These are phyloP conservation scores for Platynereis dumerilii DNA, from an alignment of 2,888 invertebrate species.

Conservation along the genomic window DNA sequence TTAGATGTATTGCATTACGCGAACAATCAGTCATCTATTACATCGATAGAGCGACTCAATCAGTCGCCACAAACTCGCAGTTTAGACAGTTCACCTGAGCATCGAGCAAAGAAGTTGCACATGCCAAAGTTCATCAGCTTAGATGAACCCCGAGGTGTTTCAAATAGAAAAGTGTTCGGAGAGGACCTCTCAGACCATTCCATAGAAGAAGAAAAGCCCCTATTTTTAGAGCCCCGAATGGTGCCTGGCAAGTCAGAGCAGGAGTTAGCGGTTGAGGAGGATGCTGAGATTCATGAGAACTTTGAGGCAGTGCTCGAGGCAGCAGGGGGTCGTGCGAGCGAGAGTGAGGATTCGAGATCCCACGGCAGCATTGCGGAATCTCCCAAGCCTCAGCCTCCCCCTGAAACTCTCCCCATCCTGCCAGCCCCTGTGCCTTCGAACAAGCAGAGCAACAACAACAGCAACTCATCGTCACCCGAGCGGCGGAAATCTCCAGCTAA, in stretches of 20 bases:
- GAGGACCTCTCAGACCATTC: background rate
- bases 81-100: conserved; percentile 32
- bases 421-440: too few relatives aligned
- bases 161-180: conserved; percentile 22
- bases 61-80: conserved; percentile 22
- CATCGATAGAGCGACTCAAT: conserved; percentile 28
- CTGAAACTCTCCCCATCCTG: background rate
- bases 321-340: background rate
- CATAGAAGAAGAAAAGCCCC: background rate
- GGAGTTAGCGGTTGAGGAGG: conserved; percentile 2
- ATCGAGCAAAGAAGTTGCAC: conserved; percentile 16
- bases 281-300: background rate
- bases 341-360: background rate
- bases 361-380: background rate
- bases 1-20: conserved; percentile 78
- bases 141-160: conserved; percentile 40
- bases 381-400: background rate
- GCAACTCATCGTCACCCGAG: background rate
- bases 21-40: conserved; percentile 60
- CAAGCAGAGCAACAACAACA: background rate
- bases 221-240: background rate
- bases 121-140: conserved; percentile 55
- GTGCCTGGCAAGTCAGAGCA: background rate
- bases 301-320: background rate
- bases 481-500: background rate